A percentile compares a stretch with the other conserved stretches of the same genome.
phyloP scores from a whole-genome alignment of 2,113 vertebrate genomes.

The Channa maculata region DNA sequence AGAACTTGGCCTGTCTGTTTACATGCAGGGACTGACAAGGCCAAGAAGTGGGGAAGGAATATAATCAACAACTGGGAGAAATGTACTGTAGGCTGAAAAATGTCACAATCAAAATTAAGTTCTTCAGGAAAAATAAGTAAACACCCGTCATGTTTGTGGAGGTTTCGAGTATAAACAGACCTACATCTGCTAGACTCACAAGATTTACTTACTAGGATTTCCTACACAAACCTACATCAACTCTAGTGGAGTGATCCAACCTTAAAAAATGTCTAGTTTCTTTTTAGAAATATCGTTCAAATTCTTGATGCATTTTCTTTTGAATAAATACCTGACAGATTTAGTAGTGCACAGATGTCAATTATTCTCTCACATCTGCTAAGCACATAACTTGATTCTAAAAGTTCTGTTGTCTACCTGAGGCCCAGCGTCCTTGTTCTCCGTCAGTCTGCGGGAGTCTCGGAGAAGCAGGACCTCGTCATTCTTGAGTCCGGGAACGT shows the following conservation, averaged over 20 bases:
- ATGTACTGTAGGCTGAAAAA: background rate
- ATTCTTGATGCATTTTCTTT: too few species aligned
- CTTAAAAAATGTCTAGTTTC: background rate
- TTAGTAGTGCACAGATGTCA: background rate
- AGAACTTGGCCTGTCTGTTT: slow-evolving; percentile 1
- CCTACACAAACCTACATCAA: too few species aligned
- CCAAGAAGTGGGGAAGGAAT: slow-evolving; percentile 17
- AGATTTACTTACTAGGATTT: too few species aligned
- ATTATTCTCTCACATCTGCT: background rate
- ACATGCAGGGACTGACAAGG: background rate
- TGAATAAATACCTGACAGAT: background rate
- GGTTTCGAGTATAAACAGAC: background rate
- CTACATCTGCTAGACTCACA: background rate
- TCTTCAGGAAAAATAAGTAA: background rate
- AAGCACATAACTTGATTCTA: background rate
- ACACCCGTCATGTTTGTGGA: background rate
- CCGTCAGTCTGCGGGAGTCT: slow-evolving; percentile 83
- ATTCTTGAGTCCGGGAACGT: slow-evolving; percentile 89
- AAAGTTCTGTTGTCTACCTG: slow-evolving; percentile 67
- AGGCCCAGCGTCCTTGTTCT: slow-evolving; percentile 68
- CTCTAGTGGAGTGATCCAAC: background rate
- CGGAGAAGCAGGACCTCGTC: slow-evolving; percentile 93
- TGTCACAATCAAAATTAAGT: background rate
- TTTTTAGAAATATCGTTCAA: too few species aligned
- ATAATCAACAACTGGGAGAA: background rate